phyloP scores from a whole-genome alignment of 2,113 vertebrate species.

The Pseudolaguvia tuberculata region DNA sequence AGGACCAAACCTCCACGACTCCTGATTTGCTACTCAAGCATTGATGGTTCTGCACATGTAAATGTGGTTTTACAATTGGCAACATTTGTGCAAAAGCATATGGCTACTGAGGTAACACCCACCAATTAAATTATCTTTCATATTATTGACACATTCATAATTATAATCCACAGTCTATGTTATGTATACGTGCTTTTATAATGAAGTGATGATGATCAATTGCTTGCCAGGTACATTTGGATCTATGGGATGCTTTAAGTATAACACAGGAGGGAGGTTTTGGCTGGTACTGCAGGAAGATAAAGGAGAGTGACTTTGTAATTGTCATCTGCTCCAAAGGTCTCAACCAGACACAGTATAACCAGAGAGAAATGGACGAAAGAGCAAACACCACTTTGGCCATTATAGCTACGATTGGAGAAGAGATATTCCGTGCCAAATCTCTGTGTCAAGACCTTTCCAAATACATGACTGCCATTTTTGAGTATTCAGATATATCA shows the following conservation, averaged over 20 bases:
- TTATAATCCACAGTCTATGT: neutral
- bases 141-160: neutral
- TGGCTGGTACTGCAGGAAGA: conserved; percentile 63
- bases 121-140: neutral
- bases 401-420: conserved; percentile 59
- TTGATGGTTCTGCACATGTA: conserved; percentile 65
- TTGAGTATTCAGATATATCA: conserved; percentile 63
- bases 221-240: conserved; percentile 63
- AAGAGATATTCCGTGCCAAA: conserved; percentile 62
- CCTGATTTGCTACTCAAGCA: conserved; percentile 69
- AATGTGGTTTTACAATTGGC: conserved; percentile 65
- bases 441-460: conserved; percentile 60
- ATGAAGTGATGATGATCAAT: neutral
- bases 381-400: conserved; percentile 29
- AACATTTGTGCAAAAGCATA: conserved; percentile 70
- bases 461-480: conserved; percentile 69
- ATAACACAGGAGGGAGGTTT: conserved; percentile 63
- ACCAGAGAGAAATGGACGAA: neutral
- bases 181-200: neutral
- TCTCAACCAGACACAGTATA: conserved; percentile 39
- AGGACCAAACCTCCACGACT: conserved; percentile 60
- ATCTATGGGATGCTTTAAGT: conserved; percentile 69
- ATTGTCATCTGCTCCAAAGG: conserved; percentile 67
- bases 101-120: conserved; percentile 65
- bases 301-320: conserved; percentile 67